Percentiles rank a stretch among this genome's conserved stretches.
Evolutionary conservation across 64 coral and sea anemone genomes (phyloP).

Genomic region (Platygyra sinensis): DNA sequence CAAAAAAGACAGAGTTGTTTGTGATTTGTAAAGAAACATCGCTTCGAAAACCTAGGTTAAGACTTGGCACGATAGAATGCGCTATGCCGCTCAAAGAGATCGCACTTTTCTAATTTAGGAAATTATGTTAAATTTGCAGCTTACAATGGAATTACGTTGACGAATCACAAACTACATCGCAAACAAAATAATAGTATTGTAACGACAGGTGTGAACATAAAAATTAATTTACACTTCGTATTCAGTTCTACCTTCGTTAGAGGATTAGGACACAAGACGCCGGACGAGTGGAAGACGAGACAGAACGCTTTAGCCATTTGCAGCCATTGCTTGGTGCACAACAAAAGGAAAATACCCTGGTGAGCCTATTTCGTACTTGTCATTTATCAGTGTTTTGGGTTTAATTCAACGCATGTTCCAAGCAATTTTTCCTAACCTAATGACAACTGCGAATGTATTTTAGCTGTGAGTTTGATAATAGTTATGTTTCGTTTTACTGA

Average conservation of each 20-base stretch:
- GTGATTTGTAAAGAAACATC: no score
- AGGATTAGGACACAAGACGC: neutral
- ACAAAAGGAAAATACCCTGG: no score
- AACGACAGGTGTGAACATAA: neutral
- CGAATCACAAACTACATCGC: slow-evolving; percentile 7
- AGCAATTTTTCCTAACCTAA: no score
- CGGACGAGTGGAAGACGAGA: neutral
- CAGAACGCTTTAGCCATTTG: neutral
- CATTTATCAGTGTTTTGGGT: no score
- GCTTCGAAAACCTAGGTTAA: no score
- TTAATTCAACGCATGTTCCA: no score
- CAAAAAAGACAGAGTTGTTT: no score
- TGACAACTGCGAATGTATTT: no score
- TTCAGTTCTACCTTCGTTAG: neutral
- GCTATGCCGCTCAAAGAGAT: neutral
- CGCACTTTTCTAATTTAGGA: neutral
- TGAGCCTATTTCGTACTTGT: no score
- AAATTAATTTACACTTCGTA: neutral
- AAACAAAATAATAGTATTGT: neutral
- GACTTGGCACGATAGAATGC: no score
- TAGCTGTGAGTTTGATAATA: no score
- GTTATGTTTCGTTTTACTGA: no score
- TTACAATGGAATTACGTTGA: neutral
- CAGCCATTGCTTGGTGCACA: neutral
- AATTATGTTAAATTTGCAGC: neutral